Conservation (phyloP, 2,797 vertebrate species). For the Falco biarmicus region DNA sequence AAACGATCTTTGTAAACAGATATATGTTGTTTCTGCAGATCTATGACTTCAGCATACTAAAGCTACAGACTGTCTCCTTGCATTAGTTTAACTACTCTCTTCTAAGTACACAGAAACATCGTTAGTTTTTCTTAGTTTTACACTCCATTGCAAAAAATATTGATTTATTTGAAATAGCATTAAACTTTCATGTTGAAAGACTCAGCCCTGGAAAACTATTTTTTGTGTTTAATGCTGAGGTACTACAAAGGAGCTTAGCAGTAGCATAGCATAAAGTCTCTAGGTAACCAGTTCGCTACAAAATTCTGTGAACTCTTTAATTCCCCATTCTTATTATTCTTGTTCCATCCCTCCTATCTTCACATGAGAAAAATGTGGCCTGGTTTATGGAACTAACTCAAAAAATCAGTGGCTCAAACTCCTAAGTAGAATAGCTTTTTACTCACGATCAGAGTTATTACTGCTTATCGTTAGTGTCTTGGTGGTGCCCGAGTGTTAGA, state of each 20-base stretch:
- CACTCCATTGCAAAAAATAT: neutral
- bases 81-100: neutral
- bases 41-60: neutral
- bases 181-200: neutral
- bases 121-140: neutral
- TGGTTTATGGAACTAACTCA: neutral
- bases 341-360: neutral
- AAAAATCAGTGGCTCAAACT: neutral
- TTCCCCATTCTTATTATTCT: neutral
- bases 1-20: neutral
- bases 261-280: neutral
- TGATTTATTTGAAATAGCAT: neutral
- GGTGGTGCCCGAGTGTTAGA: neutral
- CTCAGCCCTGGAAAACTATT: neutral
- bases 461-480: accelerated
- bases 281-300: neutral
- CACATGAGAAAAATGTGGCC: neutral
- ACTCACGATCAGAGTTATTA: neutral
- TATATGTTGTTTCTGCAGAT: neutral
- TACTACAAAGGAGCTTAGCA: neutral
- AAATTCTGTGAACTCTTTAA: neutral
- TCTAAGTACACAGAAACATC: neutral
- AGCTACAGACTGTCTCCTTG: neutral
- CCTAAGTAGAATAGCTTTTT: neutral
- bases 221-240: neutral